phyloP scores from a whole-genome alignment of 2,888 invertebrate species.

The Geophilus truncorum region DNA sequence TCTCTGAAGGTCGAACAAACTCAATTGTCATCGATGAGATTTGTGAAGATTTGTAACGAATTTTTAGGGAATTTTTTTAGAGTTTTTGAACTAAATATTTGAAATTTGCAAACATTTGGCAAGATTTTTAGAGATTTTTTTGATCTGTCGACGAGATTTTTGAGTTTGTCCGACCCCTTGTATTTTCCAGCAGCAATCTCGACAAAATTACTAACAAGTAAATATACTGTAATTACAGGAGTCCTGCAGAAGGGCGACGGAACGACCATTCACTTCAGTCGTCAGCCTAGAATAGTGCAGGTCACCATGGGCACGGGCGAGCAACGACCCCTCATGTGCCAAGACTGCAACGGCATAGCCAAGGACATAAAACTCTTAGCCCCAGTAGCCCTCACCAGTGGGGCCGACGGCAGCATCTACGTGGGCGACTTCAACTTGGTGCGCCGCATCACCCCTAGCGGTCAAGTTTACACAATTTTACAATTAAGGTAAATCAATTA shows the following conservation, averaged over 20 bases:
- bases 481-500: constrained; percentile 74
- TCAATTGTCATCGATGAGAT: too few species aligned
- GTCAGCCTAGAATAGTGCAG: constrained; percentile 83
- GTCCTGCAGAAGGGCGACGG: constrained; percentile 97
- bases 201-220: too few species aligned
- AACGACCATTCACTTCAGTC: constrained; percentile 86
- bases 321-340: constrained; percentile 81
- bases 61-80: too few species aligned
- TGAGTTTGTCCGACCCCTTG: too few species aligned
- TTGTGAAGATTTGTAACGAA: too few species aligned
- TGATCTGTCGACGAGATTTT: too few species aligned
- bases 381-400: constrained; percentile 85
- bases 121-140: too few species aligned
- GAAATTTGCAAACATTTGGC: too few species aligned
- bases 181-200: too few species aligned
- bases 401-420: constrained; percentile 87
- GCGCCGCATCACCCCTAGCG: constrained; percentile 77
- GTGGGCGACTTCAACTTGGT: constrained; percentile 95
- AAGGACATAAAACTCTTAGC: constrained; percentile 75
- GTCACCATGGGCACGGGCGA: constrained; percentile 89
- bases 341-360: constrained; percentile 66
- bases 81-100: too few species aligned
- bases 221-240: constrained; percentile 57
- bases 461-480: constrained; percentile 71
- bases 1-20: background rate